Percentiles rank a stretch among this genome's conserved stretches.
Evolutionary conservation across 2,113 vertebrate species (phyloP).

Genomic region (Thunnus thynnus): DNA sequence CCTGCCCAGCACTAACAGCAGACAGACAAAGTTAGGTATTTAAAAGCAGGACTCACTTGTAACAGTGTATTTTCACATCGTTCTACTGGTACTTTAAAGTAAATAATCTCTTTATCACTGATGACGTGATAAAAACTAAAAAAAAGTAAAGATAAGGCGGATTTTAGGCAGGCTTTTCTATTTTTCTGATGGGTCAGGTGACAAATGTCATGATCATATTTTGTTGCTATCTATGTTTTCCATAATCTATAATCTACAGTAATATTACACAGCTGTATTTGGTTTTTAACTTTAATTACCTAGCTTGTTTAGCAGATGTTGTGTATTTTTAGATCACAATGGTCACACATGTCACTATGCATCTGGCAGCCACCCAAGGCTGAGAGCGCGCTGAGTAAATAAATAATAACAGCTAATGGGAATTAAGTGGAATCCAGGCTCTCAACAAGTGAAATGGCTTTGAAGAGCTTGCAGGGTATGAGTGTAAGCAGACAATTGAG

Average conservation of each 20-base stretch:
- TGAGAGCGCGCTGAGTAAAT: slow-evolving; percentile 19
- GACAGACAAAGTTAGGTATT: too few species aligned
- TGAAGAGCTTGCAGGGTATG: not conserved
- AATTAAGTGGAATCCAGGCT: slow-evolving; percentile 29
- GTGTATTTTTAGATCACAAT: slow-evolving; percentile 32
- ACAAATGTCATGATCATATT: not conserved
- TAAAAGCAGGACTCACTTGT: too few species aligned
- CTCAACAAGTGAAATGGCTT: slow-evolving; percentile 14
- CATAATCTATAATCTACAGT: slow-evolving; percentile 35
- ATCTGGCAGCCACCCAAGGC: slow-evolving; percentile 25
- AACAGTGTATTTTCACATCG: too few species aligned
- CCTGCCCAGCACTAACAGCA: too few species aligned
- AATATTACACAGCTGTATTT: slow-evolving; percentile 33
- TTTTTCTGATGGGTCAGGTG: not conserved
- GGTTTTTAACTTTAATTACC: slow-evolving; percentile 32
- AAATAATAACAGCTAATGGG: slow-evolving; percentile 32
- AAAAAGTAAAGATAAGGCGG: not conserved
- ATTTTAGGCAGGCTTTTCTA: not conserved
- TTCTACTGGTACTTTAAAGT: too few species aligned
- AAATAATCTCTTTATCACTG: not conserved
- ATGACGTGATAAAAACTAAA: not conserved
- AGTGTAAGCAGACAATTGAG: slow-evolving; percentile 20
- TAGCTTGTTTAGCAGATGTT: slow-evolving; percentile 55
- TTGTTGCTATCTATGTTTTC: not conserved
- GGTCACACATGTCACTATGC: slow-evolving; percentile 22